Evolutionary conservation across 2,113 vertebrate species (phyloP).

Genomic region (Melanostigma gelatinosum): DNA sequence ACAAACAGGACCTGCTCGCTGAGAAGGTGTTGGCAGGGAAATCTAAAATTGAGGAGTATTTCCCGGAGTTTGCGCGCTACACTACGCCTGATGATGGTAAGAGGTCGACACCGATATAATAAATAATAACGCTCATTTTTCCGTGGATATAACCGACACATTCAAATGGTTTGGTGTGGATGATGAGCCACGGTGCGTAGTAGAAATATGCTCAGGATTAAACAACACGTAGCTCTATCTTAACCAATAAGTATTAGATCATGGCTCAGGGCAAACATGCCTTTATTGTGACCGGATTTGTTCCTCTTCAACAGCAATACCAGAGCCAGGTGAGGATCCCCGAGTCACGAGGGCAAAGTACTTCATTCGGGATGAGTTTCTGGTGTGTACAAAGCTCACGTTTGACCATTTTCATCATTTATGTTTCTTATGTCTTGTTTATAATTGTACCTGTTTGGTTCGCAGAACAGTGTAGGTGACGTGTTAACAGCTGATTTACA

Average conservation of each 20-base stretch:
- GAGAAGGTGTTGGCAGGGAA: slow-evolving; percentile 98
- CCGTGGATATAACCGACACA: not conserved
- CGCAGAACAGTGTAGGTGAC: not conserved
- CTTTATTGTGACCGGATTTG: slow-evolving; percentile 30
- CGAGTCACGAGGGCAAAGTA: slow-evolving; percentile 99
- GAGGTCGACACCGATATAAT: slow-evolving; percentile 25
- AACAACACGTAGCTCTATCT: not conserved
- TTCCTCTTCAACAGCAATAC: slow-evolving; percentile 86
- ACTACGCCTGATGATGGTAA: slow-evolving; percentile 98
- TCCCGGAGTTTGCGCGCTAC: slow-evolving; percentile 98
- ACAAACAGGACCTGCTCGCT: slow-evolving; percentile 98
- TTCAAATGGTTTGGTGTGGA: not conserved
- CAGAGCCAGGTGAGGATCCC: slow-evolving; percentile 94
- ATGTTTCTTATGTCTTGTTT: not conserved
- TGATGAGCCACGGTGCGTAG: not conserved
- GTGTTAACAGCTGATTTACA: not conserved
- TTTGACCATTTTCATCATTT: slow-evolving; percentile 2
- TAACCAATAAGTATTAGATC: not conserved
- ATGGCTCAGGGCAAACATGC: not conserved
- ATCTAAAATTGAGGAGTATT: slow-evolving; percentile 99
- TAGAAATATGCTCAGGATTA: not conserved
- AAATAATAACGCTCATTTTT: not conserved
- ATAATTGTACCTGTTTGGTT: not conserved
- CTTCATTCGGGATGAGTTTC: slow-evolving; percentile 99
- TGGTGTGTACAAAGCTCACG: slow-evolving; percentile 84